Evolutionary conservation across 1,140 invertebrate species (phyloP).

Genomic region (Ceratina calcarata): DNA sequence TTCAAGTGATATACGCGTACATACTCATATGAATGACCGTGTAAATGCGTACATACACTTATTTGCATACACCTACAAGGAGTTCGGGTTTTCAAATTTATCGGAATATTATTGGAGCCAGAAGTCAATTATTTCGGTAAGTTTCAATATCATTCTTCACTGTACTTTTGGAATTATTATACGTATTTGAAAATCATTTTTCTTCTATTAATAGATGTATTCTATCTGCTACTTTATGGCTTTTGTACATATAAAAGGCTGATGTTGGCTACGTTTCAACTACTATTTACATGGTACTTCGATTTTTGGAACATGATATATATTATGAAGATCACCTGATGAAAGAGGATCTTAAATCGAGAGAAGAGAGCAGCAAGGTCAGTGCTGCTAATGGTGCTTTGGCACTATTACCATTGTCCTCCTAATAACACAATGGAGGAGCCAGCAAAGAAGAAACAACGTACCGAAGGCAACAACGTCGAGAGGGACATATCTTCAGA

Average conservation of each 20-base stretch:
- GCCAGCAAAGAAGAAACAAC: slow-evolving; percentile 88
- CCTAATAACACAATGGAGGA: slow-evolving; percentile 81
- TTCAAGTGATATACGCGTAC: slow-evolving; percentile 5
- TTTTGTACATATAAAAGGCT: slow-evolving; percentile 20
- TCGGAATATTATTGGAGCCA: neutral
- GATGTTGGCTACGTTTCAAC: slow-evolving; percentile 26
- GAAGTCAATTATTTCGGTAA: slow-evolving; percentile 14
- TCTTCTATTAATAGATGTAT: slow-evolving; percentile 31
- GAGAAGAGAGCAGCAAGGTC: slow-evolving; percentile 35
- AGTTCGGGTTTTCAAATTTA: slow-evolving; percentile 29
- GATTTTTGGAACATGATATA: slow-evolving; percentile 17
- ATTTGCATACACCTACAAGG: slow-evolving; percentile 29
- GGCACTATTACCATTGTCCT: slow-evolving; percentile 62
- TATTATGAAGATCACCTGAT: slow-evolving; percentile 54
- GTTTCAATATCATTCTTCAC: slow-evolving; percentile 15
- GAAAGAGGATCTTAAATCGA: slow-evolving; percentile 20
- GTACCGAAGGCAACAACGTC: slow-evolving; percentile 82
- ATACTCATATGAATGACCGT: slow-evolving; percentile 19
- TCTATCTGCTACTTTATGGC: neutral
- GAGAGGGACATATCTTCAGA: slow-evolving; percentile 80
- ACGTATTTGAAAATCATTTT: neutral
- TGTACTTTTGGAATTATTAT: neutral
- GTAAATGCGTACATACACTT: slow-evolving; percentile 40
- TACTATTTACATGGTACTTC: slow-evolving; percentile 14
- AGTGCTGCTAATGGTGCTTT: slow-evolving; percentile 74